Evolutionary conservation across 2,888 invertebrate genomes (phyloP).

Genomic region (Falcaria lacertinaria): DNA sequence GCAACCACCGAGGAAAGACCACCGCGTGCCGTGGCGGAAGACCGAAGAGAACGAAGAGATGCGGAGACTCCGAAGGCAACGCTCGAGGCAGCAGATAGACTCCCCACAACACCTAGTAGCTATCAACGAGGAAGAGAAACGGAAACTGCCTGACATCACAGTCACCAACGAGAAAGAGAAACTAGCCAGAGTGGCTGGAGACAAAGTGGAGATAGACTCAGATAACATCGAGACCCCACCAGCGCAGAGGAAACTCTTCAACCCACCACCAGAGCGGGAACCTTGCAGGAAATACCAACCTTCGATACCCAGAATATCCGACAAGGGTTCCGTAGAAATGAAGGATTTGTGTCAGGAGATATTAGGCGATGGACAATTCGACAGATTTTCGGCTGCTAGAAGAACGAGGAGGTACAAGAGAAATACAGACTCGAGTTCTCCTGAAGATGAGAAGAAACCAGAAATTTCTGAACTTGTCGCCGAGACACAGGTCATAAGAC

Average conservation of each 20-base stretch:
- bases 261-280: conserved; percentile 81
- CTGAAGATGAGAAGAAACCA: conserved; percentile 77
- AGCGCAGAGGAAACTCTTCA: conserved; percentile 84
- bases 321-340: conserved; percentile 61
- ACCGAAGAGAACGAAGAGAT: conserved; percentile 84
- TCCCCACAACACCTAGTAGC: conserved; percentile 69
- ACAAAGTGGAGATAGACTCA: conserved; percentile 91
- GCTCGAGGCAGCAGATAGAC: conserved; percentile 74
- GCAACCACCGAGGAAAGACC: conserved; percentile 86
- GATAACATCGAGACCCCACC: conserved; percentile 96
- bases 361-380: conserved; percentile 89
- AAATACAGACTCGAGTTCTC: conserved; percentile 79
- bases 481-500: conserved; percentile 76
- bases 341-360: conserved; percentile 73
- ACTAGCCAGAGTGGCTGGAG: conserved; percentile 45
- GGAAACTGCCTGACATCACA: conserved; percentile 73
- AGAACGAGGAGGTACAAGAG: conserved; percentile 90
- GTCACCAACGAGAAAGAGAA: conserved; percentile 48
- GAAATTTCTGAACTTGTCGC: conserved; percentile 69
- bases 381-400: conserved; percentile 89
- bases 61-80: conserved; percentile 78
- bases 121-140: conserved; percentile 82
- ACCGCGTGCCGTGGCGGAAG: conserved; percentile 87
- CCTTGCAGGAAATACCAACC: conserved; percentile 79
- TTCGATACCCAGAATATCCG: conserved; percentile 39